A percentile compares a stretch with the other conserved stretches of the same genome.
Evolutionary conservation across 2,797 vertebrate species (phyloP).

Genomic region (Pampus argenteus): DNA sequence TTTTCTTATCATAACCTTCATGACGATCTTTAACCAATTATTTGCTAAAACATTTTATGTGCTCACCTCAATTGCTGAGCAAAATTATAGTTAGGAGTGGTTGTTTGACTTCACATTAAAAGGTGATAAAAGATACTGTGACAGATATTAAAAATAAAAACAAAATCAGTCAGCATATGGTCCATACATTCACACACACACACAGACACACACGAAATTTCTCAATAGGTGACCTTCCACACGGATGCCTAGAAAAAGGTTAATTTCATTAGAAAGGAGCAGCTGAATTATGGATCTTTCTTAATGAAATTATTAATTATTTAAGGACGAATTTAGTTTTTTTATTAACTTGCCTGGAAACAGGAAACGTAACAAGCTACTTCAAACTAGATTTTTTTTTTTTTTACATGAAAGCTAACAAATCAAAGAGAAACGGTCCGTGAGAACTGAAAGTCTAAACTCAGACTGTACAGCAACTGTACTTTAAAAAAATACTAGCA

Average conservation of each 20-base stretch:
- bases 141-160: not conserved
- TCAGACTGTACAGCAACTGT: not conserved
- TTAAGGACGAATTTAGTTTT: not conserved
- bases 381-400: not conserved
- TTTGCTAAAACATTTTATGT: not conserved
- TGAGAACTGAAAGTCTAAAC: not conserved
- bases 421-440: too few relatives aligned
- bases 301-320: not conserved
- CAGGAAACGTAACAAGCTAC: not conserved
- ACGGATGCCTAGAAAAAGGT: not conserved
- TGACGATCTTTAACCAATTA: not conserved
- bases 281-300: not conserved
- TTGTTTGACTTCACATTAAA: slow-evolving; percentile 43
- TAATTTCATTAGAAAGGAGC: not conserved
- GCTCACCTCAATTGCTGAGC: not conserved
- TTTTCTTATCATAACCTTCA: accelerated
- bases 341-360: too few relatives aligned
- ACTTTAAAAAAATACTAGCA: slow-evolving; percentile 42
- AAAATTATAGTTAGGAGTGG: not conserved
- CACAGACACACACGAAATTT: too few relatives aligned
- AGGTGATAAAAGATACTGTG: not conserved
- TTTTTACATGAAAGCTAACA: slow-evolving; percentile 9
- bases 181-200: slow-evolving; percentile 4
- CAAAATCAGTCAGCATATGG: not conserved
- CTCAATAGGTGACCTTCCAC: not conserved